phyloP scores from a whole-genome alignment of 2,113 vertebrate genomes.

The Petrocephalus microphthalmus region DNA sequence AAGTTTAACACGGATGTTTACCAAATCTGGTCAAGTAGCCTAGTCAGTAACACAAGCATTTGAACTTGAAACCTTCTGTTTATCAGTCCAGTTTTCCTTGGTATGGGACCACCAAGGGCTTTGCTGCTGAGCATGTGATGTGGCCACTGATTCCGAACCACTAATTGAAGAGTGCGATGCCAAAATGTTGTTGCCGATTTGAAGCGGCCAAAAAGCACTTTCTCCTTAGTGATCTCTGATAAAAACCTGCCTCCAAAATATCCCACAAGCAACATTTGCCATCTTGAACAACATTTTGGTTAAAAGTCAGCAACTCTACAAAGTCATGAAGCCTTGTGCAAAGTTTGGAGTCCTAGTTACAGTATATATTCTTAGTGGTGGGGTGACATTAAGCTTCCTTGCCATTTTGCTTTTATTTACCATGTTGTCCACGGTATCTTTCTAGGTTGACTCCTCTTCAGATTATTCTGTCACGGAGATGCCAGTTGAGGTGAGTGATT shows the following conservation, averaged over 20 bases:
- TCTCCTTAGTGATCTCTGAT: neutral
- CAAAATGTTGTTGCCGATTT: neutral
- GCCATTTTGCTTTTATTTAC: constrained; percentile 3
- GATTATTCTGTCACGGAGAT: constrained; percentile 38
- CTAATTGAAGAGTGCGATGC: neutral
- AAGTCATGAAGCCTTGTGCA: neutral
- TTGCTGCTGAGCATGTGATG: neutral
- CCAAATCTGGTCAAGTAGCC: neutral
- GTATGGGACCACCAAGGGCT: neutral
- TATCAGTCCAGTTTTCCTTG: neutral
- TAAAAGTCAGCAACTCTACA: neutral
- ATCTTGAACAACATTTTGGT: neutral
- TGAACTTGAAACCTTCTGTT: neutral
- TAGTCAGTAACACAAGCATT: neutral
- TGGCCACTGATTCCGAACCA: neutral
- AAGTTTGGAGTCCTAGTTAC: neutral
- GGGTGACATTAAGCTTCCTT: neutral
- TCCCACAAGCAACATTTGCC: neutral
- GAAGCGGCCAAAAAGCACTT: neutral
- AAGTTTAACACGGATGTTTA: neutral
- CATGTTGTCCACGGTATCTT: constrained; percentile 33
- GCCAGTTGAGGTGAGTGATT: constrained; percentile 58
- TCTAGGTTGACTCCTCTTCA: constrained; percentile 60
- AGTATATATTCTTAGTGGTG: neutral
- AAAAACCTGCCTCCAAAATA: neutral